These are phyloP conservation scores for Thera obeliscata DNA, from an alignment of 2,888 invertebrate genomes.

Conservation along the genomic window DNA sequence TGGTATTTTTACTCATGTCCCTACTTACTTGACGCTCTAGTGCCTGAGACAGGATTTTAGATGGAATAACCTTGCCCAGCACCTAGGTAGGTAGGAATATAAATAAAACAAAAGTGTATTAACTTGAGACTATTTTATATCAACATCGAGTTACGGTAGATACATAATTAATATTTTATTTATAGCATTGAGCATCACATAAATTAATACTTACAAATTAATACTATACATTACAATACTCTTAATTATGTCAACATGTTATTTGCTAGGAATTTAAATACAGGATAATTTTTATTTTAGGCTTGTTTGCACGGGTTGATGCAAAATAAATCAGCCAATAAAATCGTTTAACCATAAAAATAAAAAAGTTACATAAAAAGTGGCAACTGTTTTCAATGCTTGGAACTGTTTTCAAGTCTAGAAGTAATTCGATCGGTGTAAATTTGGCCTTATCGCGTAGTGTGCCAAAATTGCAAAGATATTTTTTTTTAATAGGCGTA, in stretches of 20 bases:
- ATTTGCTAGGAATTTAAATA: conserved; percentile 7
- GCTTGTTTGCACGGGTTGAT: not conserved
- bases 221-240: conserved; percentile 10
- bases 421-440: not conserved
- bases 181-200: conserved; percentile 78
- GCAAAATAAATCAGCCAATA: not conserved
- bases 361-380: not conserved
- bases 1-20: too few species aligned
- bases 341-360: not conserved
- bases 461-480: not conserved
- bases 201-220: conserved; percentile 46
- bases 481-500: not conserved
- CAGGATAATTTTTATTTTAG: not conserved
- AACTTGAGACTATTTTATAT: conserved; percentile 82
- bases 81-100: not conserved
- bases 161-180: conserved; percentile 59
- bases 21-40: too few species aligned
- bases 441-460: not conserved
- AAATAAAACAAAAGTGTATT: conserved; percentile 64
- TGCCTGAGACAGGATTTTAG: too few species aligned
- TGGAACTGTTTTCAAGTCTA: too few species aligned
- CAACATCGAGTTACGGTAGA: conserved; percentile 75
- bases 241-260: conserved; percentile 10
- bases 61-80: too few species aligned
- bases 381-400: too few species aligned